Conservation (phyloP, 2,888 invertebrate species). For the Branchinecta sandiegonensis region DNA sequence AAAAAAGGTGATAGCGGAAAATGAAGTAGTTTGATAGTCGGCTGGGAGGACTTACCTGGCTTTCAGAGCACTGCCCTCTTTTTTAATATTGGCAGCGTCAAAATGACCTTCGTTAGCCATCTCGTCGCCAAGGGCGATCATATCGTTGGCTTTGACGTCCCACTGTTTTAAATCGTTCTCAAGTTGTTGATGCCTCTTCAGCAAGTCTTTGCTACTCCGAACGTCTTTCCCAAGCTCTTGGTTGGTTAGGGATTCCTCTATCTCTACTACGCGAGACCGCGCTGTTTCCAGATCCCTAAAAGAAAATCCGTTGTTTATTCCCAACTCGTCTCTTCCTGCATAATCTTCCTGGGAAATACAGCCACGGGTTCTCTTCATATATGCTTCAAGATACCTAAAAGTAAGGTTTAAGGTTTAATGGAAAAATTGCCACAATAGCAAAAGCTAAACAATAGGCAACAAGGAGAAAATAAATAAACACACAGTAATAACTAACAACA, state of each 20-base stretch:
- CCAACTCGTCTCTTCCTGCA: too few species aligned
- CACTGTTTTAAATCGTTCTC: slow-evolving; percentile 75
- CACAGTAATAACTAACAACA: too few species aligned
- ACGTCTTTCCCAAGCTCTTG: slow-evolving; percentile 76
- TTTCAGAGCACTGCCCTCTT: slow-evolving; percentile 58
- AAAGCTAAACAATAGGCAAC: too few species aligned
- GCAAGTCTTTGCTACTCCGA: slow-evolving; percentile 72
- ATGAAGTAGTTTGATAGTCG: slow-evolving; percentile 7
- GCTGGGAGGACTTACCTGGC: slow-evolving; percentile 37
- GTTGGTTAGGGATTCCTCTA: slow-evolving; percentile 60
- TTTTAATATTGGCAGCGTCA: slow-evolving; percentile 70
- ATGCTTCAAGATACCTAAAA: too few species aligned
- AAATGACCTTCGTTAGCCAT: slow-evolving; percentile 90
- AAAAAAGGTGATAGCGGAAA: neutral
- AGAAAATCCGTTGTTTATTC: slow-evolving; percentile 26
- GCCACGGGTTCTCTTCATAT: too few species aligned
- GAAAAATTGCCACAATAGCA: too few species aligned
- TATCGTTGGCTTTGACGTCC: slow-evolving; percentile 60
- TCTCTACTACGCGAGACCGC: slow-evolving; percentile 64
- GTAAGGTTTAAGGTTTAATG: too few species aligned
- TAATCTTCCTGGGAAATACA: too few species aligned
- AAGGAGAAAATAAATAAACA: too few species aligned
- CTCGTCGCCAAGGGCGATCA: slow-evolving; percentile 65
- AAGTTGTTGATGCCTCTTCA: slow-evolving; percentile 72
- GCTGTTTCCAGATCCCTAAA: slow-evolving; percentile 71